Evolutionary conservation across 92 coral and sea anemone species (phyloP), one percentile per base, ranked within the genome.

Genomic region (Chrysogorgia sp.): DNA sequence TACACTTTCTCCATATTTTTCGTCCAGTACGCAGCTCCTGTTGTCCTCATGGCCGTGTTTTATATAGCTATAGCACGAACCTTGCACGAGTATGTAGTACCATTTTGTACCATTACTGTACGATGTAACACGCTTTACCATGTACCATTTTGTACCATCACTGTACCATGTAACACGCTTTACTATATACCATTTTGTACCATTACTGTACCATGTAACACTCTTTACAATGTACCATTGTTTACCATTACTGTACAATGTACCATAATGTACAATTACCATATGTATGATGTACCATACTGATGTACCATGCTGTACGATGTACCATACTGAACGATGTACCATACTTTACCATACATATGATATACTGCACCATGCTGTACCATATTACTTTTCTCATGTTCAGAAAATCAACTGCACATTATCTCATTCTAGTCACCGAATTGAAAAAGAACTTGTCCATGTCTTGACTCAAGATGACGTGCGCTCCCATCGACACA

Each of bases 1-100:
- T 72, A 72, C 50, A 72, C 79, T 2, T 72, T 72, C 14, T 23
- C 79, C 32, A 72, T 72, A 17, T 72, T 72, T 72, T 24, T 72
- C 28, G 65, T 72, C 0, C 79, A 72, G 79, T 72, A 72, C 25
- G 79, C 79, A 0, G 79, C 52, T 6, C 79, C 79, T 0, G 79
- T 72, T 12, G 1, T 28, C 15, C 45, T 72, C 10, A 72, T 72
- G 79, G 79, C 79, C 10, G 32, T 22, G 19, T 72, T 72, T 25
- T 72, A 72, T 37, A 7, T 72, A 3, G 26, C 79, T 1, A 72
- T 72, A n/a, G 79, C 79, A 8, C 13, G 79, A 56, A 34, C 79
- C 20, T 14, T 72, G 17, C 79, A 72, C 65, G 65, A 72, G 79
- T 72, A 35, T 53, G 79, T 72, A 40, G 20, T 0, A 26, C 19